phyloP scores from a whole-genome alignment of 1,140 invertebrate species.

The Linepithema humile region DNA sequence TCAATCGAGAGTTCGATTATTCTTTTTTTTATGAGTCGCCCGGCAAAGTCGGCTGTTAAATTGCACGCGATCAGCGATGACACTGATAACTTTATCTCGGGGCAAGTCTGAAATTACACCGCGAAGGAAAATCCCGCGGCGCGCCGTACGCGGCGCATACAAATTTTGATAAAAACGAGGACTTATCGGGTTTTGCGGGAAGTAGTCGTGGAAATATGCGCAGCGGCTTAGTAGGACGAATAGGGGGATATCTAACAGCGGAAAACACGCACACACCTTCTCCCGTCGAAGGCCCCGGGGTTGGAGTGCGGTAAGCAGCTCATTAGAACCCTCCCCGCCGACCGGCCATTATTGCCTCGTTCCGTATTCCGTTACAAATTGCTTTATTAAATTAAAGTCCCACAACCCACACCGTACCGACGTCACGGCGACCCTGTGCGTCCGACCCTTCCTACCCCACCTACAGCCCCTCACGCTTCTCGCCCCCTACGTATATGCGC shows the following conservation, averaged over 20 bases:
- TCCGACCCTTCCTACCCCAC: slow-evolving; percentile 17
- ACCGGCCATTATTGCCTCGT: slow-evolving; percentile 84
- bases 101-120: slow-evolving; percentile 23
- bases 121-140: slow-evolving; percentile 8
- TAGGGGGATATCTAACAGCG: slow-evolving; percentile 56
- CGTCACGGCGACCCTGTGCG: slow-evolving; percentile 70
- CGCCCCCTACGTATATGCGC: slow-evolving; percentile 48
- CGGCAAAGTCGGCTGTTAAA: too few relatives aligned
- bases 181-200: slow-evolving; percentile 63
- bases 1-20: not conserved
- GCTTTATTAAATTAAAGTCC: slow-evolving; percentile 83
- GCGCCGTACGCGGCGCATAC: slow-evolving; percentile 39
- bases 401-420: slow-evolving; percentile 75
- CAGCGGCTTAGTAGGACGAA: slow-evolving; percentile 67
- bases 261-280: slow-evolving; percentile 61
- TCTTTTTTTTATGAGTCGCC: not conserved
- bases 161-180: slow-evolving; percentile 65
- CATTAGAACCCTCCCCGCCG: slow-evolving; percentile 83
- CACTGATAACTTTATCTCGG: not conserved
- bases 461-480: slow-evolving; percentile 25
- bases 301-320: slow-evolving; percentile 83
- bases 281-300: slow-evolving; percentile 64
- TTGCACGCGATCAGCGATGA: not conserved
- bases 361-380: slow-evolving; percentile 84
- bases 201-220: slow-evolving; percentile 62